Evolutionary conservation across 1,140 invertebrate species (phyloP).

Genomic region (Cephus cinctus): DNA sequence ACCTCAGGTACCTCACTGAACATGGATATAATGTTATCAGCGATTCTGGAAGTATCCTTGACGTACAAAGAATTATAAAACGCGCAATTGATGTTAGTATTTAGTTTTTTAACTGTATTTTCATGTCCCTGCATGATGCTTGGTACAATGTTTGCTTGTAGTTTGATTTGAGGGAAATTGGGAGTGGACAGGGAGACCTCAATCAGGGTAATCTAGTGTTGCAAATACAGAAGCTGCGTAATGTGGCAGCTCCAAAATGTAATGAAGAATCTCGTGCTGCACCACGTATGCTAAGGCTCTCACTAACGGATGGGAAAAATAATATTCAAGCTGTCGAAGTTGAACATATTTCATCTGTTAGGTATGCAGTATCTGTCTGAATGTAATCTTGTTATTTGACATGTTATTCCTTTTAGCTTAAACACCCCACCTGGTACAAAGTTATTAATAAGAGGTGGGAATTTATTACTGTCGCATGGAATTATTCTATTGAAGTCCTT

Average conservation of each 20-base stretch:
- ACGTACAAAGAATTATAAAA: conserved; percentile 64
- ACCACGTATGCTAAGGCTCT: conserved; percentile 79
- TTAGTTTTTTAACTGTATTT: conserved; percentile 14
- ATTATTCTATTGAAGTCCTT: conserved; percentile 69
- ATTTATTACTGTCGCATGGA: conserved; percentile 61
- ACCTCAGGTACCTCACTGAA: conserved; percentile 65
- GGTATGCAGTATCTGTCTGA: conserved; percentile 37
- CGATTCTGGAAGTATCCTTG: conserved; percentile 64
- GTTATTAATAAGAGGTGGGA: conserved; percentile 47
- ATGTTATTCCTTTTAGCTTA: conserved; percentile 38
- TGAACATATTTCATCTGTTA: conserved; percentile 65
- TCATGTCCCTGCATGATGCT: conserved; percentile 13
- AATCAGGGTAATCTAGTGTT: conserved; percentile 72
- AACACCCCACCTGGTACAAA: conserved; percentile 53
- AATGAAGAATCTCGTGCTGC: conserved; percentile 82
- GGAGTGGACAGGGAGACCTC: conserved; percentile 63
- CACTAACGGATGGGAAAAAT: conserved; percentile 80
- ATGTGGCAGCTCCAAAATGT: conserved; percentile 85
- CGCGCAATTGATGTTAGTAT: conserved; percentile 73
- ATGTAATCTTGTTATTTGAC: conserved; percentile 4
- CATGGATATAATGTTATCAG: conserved; percentile 66
- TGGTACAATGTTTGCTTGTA: conserved; percentile 61
- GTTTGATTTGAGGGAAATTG: conserved; percentile 78
- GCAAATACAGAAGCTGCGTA: conserved; percentile 85
- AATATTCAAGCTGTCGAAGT: conserved; percentile 76